A percentile compares a stretch with the other conserved stretches of the same genome.
Evolutionary conservation across 2,888 invertebrate genomes (phyloP).

Genomic region (Ectropis crepuscularia): DNA sequence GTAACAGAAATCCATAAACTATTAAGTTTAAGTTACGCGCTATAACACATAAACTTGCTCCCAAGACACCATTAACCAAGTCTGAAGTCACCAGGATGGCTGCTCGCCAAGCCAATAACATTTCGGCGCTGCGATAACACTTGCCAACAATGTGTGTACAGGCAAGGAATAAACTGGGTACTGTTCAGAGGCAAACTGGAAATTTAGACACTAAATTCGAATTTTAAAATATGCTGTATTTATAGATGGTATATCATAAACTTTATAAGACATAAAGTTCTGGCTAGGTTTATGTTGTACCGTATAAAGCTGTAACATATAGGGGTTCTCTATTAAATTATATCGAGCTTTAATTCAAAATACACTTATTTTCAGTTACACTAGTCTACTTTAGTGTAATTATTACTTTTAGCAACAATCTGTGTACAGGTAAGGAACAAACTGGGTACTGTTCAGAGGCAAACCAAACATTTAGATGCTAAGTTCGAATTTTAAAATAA

Average conservation of each 20-base stretch:
- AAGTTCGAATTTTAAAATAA: not conserved
- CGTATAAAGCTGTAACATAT: too few species aligned
- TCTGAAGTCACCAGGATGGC: constrained; percentile 53
- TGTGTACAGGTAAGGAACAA: constrained; percentile 33
- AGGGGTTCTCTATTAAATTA: too few species aligned
- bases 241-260: not conserved
- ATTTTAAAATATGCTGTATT: not conserved
- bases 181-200: constrained; percentile 4
- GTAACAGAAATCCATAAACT: constrained; percentile 18
- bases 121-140: constrained; percentile 53
- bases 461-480: not conserved
- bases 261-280: not conserved
- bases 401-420: too few species aligned
- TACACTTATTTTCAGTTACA: too few species aligned
- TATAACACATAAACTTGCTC: constrained; percentile 39
- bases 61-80: constrained; percentile 50
- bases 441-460: constrained; percentile 27
- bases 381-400: too few species aligned
- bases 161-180: constrained; percentile 32
- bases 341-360: too few species aligned
- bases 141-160: constrained; percentile 52
- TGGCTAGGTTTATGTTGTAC: not conserved
- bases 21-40: constrained; percentile 25
- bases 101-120: constrained; percentile 59
- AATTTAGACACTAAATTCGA: not conserved